phyloP scores from a whole-genome alignment of 2,888 invertebrate genomes.

The Phoronis australis region DNA sequence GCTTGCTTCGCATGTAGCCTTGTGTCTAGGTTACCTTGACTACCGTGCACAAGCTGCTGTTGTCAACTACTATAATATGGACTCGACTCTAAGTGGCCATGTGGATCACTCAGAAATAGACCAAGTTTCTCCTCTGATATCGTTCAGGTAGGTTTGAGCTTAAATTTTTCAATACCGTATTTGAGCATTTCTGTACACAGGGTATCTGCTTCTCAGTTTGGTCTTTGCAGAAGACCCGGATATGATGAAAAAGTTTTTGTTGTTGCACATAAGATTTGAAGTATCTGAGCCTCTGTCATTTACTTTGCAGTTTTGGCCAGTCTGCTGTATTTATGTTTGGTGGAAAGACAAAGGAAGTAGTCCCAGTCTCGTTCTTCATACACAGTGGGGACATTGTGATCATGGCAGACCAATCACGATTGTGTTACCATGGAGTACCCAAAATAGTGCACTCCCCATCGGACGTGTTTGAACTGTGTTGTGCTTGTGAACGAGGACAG shows the following conservation, averaged over 20 bases:
- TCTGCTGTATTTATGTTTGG: conserved; percentile 91
- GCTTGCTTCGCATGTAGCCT: conserved; percentile 62
- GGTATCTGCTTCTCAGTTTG: no score
- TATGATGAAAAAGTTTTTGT: no score
- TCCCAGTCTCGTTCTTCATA: conserved; percentile 61
- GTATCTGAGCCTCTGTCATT: no score
- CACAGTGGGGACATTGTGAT: conserved; percentile 85
- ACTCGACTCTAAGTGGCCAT: conserved; percentile 87
- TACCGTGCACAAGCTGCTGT: conserved; percentile 79
- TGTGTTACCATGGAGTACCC: conserved; percentile 92
- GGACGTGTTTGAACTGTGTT: no score
- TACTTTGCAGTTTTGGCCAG: conserved; percentile 79
- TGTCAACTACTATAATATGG: conserved; percentile 90
- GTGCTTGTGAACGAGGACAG: no score
- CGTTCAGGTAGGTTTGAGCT: conserved; percentile 84
- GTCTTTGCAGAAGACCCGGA: no score
- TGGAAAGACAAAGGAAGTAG: conserved; percentile 61
- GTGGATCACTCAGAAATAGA: conserved; percentile 90
- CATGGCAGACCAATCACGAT: conserved; percentile 79
- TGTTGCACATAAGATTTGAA: no score
- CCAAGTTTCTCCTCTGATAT: conserved; percentile 80
- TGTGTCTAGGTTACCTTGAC: conserved; percentile 29
- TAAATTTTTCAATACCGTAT: no score
- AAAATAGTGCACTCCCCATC: conserved; percentile 67
- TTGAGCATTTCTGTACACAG: no score